Base-by-base conservation (phyloP, 2,888 invertebrate genomes). In the Eugnorisma glareosa region DNA sequence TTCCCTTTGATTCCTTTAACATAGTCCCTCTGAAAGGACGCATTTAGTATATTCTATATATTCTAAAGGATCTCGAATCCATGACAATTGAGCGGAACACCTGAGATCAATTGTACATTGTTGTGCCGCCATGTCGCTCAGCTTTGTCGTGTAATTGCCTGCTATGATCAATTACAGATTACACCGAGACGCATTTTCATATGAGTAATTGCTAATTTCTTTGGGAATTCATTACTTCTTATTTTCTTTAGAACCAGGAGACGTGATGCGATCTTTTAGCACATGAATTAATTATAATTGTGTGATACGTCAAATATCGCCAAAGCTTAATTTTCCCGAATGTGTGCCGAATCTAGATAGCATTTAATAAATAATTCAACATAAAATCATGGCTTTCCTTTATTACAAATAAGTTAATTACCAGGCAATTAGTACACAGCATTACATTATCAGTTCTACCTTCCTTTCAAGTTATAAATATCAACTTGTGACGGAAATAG, bases 91-190 rank as follows among this genome's bases (percentile, higher is more conserved):
- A 48, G 59, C 40, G 67, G 59, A 67, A 67, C 89, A 88, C 89
- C 86, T 88, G 88, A 45, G 66, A 57, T 11, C 86, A 45, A 75
- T 72, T 70, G 61, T 79, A 79, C 45, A 73, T 80, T 83, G 86
- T 79, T 51, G 67, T 43, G 54, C 57, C 73, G 74, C 28, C 43
- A 31, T 35, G 66, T 48, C 73, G 72, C 75, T 66, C 68, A 51
- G 67, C 64, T 82, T 82, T 84, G 84, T 81, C 63, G 63, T 64
- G 70, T 88, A 88, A 88, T 88, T 86, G 86, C 79, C 59, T 69
- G 43, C 79, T 88, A 88, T 83, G 88, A 89, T 88, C 84, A 86
- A 81, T 88, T 84, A 82, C 78, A 75, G 86, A 86, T 88, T 77
- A 73, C 73, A 76, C 74, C 54, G 70, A 63, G 75, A 37, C 67